phyloP scores from a whole-genome alignment of 2,797 vertebrate genomes.

The Taenioides sp. region DNA sequence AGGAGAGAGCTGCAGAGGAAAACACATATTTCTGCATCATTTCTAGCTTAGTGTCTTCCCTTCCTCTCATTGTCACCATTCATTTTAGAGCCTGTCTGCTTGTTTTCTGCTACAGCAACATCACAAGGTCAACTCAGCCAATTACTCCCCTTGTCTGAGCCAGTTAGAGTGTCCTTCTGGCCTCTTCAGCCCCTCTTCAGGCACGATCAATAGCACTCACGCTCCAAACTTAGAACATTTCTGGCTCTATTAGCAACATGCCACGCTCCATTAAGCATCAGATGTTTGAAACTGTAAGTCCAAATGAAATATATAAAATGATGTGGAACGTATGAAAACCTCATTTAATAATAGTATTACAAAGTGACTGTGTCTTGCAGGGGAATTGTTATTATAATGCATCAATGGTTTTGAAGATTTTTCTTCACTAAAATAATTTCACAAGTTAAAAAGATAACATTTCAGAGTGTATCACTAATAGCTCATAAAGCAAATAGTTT shows the following conservation, averaged over 20 bases:
- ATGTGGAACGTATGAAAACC: background rate
- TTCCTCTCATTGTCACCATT: conserved; percentile 4
- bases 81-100: background rate
- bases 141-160: conserved; percentile 35
- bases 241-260: conserved; percentile 23
- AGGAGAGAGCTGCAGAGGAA: conserved; percentile 9
- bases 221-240: conserved; percentile 42
- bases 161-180: conserved; percentile 38
- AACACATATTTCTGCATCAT: conserved; percentile 1
- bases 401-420: background rate
- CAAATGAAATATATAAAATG: background rate
- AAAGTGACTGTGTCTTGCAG: background rate
- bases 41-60: background rate
- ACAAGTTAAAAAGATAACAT: background rate
- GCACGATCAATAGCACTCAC: conserved; percentile 54
- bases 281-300: conserved; percentile 5
- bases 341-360: background rate
- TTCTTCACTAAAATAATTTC: background rate
- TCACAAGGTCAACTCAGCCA: conserved; percentile 45
- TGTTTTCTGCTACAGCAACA: conserved; percentile 7
- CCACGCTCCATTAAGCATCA: background rate
- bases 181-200: conserved; percentile 28
- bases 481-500: background rate
- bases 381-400: too few relatives aligned
- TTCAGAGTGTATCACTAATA: background rate